These are phyloP conservation scores for Melikaiella ostensackeni DNA, from an alignment of 2,888 invertebrate genomes.

Conservation along the genomic window DNA sequence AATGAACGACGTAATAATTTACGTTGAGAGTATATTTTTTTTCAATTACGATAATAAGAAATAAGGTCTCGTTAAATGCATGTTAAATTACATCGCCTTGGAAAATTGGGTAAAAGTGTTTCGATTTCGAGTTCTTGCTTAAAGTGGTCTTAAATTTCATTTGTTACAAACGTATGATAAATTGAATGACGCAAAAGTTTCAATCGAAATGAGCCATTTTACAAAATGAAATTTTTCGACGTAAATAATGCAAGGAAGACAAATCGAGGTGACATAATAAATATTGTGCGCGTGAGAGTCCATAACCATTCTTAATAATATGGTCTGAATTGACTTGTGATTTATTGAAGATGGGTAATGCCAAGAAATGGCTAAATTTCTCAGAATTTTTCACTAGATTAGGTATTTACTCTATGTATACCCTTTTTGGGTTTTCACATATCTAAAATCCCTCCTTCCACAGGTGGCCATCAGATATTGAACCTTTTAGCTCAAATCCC, in stretches of 20 bases:
- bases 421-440: no score
- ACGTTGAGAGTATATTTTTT: not conserved
- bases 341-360: slow-evolving; percentile 24
- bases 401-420: no score
- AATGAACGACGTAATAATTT: not conserved
- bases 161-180: not conserved
- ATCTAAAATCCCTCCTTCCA: no score
- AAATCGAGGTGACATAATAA: slow-evolving; percentile 18
- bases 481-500: no score
- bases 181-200: not conserved
- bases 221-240: not conserved
- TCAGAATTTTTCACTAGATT: no score
- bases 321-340: slow-evolving; percentile 1
- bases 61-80: not conserved
- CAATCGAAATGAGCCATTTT: not conserved
- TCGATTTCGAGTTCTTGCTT: not conserved
- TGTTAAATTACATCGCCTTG: not conserved
- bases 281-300: slow-evolving; percentile 34
- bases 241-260: slow-evolving; percentile 27
- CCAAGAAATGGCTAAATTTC: slow-evolving; percentile 11
- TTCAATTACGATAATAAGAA: not conserved
- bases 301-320: slow-evolving; percentile 32
- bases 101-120: not conserved
- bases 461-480: no score
- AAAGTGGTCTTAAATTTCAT: not conserved